Conservation (phyloP, 2,797 vertebrate species). For the Pseudopleuronectes americanus region DNA sequence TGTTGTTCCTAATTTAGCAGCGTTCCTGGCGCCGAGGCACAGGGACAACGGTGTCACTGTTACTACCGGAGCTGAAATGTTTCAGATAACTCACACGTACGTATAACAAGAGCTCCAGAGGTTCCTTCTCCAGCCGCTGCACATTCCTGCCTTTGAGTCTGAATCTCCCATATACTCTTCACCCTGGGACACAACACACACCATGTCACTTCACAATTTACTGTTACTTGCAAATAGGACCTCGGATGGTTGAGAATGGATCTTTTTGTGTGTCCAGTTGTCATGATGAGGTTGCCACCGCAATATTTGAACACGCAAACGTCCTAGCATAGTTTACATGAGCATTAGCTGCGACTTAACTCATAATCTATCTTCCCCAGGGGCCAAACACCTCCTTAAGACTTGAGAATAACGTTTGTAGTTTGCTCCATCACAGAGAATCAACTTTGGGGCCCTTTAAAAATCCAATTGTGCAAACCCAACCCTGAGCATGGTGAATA, state of each 20-base stretch:
- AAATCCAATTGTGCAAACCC: too few species aligned
- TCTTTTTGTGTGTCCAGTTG: too few species aligned
- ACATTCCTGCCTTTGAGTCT: slow-evolving; percentile 19
- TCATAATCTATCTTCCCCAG: not conserved
- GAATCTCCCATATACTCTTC: not conserved
- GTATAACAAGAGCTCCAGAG: slow-evolving; percentile 11
- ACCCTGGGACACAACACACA: not conserved
- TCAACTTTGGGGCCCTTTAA: not conserved
- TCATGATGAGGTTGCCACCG: too few species aligned
- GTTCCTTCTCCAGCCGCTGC: slow-evolving; percentile 19
- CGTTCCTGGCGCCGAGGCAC: slow-evolving; percentile 11
- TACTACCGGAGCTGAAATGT: not conserved
- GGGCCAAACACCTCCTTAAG: not conserved
- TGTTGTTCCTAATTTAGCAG: slow-evolving; percentile 20
- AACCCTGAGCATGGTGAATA: too few species aligned
- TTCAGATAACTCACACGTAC: slow-evolving; percentile 23
- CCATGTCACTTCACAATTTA: not conserved
- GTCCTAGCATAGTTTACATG: too few species aligned
- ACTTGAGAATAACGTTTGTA: not conserved
- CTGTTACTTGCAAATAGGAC: too few species aligned
- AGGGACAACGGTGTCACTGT: slow-evolving; percentile 12
- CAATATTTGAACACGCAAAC: too few species aligned
- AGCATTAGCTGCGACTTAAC: too few species aligned
- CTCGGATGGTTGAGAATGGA: too few species aligned
- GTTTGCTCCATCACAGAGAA: not conserved